Evolutionary conservation across 2,797 vertebrate genomes (phyloP), one percentile per base, ranked within the genome.

Genomic region (Coracias cyanogaster): DNA sequence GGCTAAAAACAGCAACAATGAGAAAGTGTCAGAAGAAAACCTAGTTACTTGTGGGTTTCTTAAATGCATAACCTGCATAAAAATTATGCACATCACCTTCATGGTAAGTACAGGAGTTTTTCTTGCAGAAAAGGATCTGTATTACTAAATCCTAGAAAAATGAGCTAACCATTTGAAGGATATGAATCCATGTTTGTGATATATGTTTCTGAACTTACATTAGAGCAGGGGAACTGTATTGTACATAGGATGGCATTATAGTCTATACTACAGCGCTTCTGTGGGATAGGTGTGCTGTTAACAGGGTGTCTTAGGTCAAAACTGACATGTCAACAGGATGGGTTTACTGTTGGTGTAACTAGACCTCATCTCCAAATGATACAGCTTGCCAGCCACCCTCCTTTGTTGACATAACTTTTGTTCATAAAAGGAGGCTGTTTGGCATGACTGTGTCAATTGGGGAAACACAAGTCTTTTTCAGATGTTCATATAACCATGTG

Each of bases 241-340:
- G 25, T 64, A 45, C 7, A 4, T 7, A 55, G 39, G 54, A 15
- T 52, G n/a, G 20, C 54, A 35, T 76, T 65, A 54, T 31, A 65
- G 31, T 51, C 57, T 60, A 0, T 52, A 29, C 25, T 83, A 9
- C 18, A 78, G 22, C 41, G 43, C 45, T 91, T 87, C 21, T 54
- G 46, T 2, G 7, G 80, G n/a, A 26, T 46, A 84, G 73, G 25
- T 69, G 58, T 62, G 65, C 65, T 83, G 77, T 83, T 86, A 92
- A 61, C 65, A 51, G 49, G 66, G 33, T 66, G 92, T 92, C 95
- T 94, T 70, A 86, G 77, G 94, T 94, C 83, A 96, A 93, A 86
- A 73, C 83, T 73, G 52, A 71, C 28, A 69, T 61, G 39, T 72
- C 88, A 89, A 89, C 78, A 83, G 69, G 80, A 77, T 86, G 66